Conservation (phyloP, 2,797 vertebrate species). For the Mus spretus region DNA sequence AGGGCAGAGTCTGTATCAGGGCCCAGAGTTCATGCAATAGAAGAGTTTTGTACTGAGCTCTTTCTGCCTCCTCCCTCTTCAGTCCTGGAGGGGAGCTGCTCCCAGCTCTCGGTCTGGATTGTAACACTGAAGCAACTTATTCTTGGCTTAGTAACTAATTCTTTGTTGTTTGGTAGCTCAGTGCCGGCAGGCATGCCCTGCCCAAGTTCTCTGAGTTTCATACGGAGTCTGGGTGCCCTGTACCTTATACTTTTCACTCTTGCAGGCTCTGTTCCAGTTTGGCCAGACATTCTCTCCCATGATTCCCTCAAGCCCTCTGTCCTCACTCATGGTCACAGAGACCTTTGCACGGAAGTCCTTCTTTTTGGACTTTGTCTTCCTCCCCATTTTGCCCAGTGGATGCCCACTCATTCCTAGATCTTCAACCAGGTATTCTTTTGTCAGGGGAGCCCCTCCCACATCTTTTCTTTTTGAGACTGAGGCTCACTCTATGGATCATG, state of each 20-base stretch:
- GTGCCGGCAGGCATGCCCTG: neutral
- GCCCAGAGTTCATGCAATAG: neutral
- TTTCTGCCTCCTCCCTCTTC: neutral
- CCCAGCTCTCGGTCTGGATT: neutral
- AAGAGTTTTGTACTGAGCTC: neutral
- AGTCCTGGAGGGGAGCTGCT: neutral
- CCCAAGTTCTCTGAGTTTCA: neutral
- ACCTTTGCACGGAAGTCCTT: neutral
- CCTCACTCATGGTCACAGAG: neutral
- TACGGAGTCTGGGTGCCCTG: neutral
- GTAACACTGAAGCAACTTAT: neutral
- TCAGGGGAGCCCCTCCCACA: neutral
- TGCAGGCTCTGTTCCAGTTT: neutral
- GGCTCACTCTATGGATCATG: neutral
- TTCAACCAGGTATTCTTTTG: neutral
- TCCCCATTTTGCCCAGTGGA: neutral
- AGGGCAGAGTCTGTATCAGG: neutral
- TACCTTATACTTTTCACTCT: neutral
- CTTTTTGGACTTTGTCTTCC: neutral
- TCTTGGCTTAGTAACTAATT: neutral
- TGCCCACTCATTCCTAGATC: constrained; percentile 10
- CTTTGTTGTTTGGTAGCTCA: neutral
- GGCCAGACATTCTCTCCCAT: neutral
- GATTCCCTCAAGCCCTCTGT: neutral
- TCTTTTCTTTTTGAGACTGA: neutral